A percentile compares a stretch with the other conserved stretches of the same genome.
These are phyloP conservation scores for Denticeps clupeoides DNA, from an alignment of 2,797 vertebrate genomes.

Conservation along the genomic window DNA sequence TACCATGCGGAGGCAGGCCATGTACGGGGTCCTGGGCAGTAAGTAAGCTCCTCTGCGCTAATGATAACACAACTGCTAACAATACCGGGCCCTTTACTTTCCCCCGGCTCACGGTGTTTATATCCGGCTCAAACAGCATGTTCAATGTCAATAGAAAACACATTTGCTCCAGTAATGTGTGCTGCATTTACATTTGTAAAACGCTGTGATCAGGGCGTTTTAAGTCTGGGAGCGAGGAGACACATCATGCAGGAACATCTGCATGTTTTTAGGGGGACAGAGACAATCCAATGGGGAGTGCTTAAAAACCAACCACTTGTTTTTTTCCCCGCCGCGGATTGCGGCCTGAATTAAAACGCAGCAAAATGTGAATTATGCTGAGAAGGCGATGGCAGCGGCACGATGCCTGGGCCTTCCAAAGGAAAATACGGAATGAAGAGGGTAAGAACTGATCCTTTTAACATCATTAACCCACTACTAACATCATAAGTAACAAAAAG, in stretches of 20 bases:
- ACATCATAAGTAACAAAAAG: no score
- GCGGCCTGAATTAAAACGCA: not conserved
- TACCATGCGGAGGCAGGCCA: no score
- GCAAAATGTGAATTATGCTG: constrained; percentile 2
- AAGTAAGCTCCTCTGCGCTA: no score
- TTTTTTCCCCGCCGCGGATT: constrained; percentile 10
- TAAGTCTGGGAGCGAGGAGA: constrained; percentile 31
- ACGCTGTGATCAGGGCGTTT: constrained; percentile 43
- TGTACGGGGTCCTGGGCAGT: no score
- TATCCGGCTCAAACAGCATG: no score
- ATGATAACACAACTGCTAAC: no score
- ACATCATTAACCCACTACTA: not conserved
- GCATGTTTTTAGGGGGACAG: constrained; percentile 38
- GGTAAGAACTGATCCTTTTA: no score
- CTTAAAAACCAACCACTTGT: constrained; percentile 28
- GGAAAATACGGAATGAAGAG: constrained; percentile 23
- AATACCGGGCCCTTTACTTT: no score
- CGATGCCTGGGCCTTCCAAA: constrained; percentile 19
- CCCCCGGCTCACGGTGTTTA: no score
- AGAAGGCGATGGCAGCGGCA: constrained; percentile 25
- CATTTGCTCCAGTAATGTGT: no score
- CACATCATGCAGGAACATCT: constrained; percentile 43
- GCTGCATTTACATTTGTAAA: no score
- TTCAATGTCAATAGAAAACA: no score
- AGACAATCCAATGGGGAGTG: constrained; percentile 23